These are phyloP conservation scores for Dipodomys spectabilis DNA, from an alignment of 2,113 vertebrate species.

Conservation along the genomic window DNA sequence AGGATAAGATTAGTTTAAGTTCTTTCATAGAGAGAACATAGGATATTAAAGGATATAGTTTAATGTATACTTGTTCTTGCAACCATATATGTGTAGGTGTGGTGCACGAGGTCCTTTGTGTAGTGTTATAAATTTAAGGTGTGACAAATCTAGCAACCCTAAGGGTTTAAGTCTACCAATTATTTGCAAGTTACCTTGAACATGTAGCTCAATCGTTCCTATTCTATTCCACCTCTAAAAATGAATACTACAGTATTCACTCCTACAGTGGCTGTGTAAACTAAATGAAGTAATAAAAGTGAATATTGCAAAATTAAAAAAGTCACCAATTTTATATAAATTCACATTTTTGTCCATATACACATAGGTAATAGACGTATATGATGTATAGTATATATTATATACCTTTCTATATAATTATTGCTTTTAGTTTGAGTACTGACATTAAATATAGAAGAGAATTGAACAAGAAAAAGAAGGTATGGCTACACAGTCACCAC, in stretches of 20 bases:
- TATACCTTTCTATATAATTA: background rate
- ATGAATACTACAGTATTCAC: background rate
- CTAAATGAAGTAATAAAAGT: background rate
- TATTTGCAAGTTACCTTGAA: background rate
- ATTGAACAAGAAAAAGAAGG: background rate
- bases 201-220: background rate
- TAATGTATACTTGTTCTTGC: background rate
- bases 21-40: background rate
- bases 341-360: background rate
- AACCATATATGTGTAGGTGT: background rate
- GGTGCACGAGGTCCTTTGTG: background rate
- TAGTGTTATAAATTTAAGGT: background rate
- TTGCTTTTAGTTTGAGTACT: constrained; percentile 18
- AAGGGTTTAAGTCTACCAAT: background rate
- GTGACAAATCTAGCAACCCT: background rate
- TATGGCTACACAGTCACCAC: background rate
- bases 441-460: background rate
- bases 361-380: background rate
- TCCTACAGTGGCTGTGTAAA: background rate
- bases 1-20: background rate
- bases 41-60: background rate
- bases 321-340: background rate
- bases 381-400: background rate
- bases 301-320: background rate
- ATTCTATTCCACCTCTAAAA: constrained; percentile 5